A percentile compares a stretch with the other conserved stretches of the same genome.
Evolutionary conservation across 2,113 vertebrate species (phyloP).

Genomic region (Alethe diademata): DNA sequence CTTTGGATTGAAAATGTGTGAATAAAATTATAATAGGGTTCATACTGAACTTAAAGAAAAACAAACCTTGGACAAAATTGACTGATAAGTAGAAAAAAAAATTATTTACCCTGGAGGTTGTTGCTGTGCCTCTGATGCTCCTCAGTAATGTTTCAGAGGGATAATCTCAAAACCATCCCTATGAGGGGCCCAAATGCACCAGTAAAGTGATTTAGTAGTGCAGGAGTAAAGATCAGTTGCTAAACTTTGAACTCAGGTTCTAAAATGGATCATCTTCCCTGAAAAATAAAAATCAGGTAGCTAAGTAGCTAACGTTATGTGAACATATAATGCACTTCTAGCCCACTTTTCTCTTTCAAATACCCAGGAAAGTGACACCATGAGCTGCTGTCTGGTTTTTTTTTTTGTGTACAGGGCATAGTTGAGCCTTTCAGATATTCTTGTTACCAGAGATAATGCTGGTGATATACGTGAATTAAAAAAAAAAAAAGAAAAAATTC

Average conservation of each 20-base stretch:
- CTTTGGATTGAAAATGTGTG: neutral
- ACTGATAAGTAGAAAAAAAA: neutral
- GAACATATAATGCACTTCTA: neutral
- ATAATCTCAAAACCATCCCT: neutral
- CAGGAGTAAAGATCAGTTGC: no score
- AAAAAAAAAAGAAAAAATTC: neutral
- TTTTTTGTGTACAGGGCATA: neutral
- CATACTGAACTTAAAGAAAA: neutral
- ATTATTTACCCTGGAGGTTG: neutral
- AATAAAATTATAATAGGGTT: neutral
- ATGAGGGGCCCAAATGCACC: neutral
- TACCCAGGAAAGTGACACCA: neutral
- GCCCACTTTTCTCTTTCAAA: neutral
- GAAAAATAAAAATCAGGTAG: neutral
- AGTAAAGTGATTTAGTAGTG: neutral
- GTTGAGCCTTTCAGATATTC: neutral
- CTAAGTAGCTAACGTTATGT: neutral
- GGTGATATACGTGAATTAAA: neutral
- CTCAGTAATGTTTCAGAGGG: neutral
- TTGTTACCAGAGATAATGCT: neutral
- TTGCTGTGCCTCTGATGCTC: neutral
- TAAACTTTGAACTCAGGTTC: neutral
- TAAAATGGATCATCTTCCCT: neutral
- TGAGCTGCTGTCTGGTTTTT: neutral
- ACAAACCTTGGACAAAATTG: neutral